phyloP scores from a whole-genome alignment of 2,888 invertebrate genomes.

The Halictus ligatus region DNA sequence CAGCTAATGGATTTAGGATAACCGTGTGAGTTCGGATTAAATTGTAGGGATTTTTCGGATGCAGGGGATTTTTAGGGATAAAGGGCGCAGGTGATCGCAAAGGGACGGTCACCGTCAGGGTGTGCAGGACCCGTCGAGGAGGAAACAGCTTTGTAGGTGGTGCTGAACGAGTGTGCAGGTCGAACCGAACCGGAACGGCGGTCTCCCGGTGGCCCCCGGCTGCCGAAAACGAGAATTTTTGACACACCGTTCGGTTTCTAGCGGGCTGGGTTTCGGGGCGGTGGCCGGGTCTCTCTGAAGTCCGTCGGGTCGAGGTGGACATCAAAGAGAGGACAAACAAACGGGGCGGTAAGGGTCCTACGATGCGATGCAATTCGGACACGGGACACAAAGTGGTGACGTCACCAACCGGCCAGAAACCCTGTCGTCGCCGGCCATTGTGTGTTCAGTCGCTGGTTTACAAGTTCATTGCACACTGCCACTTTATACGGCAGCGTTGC shows the following conservation, averaged over 20 bases:
- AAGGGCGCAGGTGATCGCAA: constrained; percentile 2
- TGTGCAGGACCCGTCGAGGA: constrained; percentile 7
- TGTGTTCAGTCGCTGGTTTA: constrained; percentile 79
- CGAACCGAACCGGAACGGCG: neutral
- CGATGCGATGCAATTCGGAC: constrained; percentile 82
- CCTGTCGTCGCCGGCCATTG: constrained; percentile 76
- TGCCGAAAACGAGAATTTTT: constrained; percentile 64
- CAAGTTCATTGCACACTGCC: constrained; percentile 80
- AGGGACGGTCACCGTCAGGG: constrained; percentile 12
- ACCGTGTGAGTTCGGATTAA: neutral
- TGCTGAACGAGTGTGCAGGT: neutral
- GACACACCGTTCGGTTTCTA: constrained; percentile 61
- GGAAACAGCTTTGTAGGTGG: constrained; percentile 19
- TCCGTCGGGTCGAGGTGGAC: constrained; percentile 77
- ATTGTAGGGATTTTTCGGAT: neutral
- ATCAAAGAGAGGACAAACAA: constrained; percentile 83
- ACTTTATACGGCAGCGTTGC: constrained; percentile 66
- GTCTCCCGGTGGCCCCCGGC: constrained; percentile 19
- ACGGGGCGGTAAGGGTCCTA: constrained; percentile 75
- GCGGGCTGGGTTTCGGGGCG: constrained; percentile 42
- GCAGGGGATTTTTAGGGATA: neutral
- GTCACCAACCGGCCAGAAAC: constrained; percentile 77
- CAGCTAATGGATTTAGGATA: too few relatives aligned
- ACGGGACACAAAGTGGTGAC: constrained; percentile 81
- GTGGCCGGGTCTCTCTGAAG: constrained; percentile 74